Base-by-base conservation (phyloP, 1,140 invertebrate species). In the Streblospio benedicti region DNA sequence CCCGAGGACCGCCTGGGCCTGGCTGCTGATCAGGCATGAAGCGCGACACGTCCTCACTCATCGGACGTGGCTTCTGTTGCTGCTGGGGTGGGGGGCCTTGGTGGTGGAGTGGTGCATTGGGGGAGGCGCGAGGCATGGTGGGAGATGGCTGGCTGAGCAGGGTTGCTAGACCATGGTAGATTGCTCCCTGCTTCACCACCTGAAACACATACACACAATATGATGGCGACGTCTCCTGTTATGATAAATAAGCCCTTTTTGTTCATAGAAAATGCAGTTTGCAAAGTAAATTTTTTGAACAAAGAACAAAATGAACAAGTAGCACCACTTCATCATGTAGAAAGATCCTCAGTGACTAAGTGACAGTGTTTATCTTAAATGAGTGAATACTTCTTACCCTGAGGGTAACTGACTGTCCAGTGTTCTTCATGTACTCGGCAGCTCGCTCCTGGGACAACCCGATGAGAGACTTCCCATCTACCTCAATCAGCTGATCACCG, bases 381-480 rank as follows among this genome's bases (percentile, higher is more conserved):
- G n/a, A n/a, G n/a, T n/a, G n/a, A n/a, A n/a, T n/a, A n/a, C n/a
- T n/a, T n/a, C n/a, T n/a, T n/a, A n/a, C n/a, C n/a, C n/a, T n/a
- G 43, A 99, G 78, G 2, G 87, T 91, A 4, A 98, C 94, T 0
- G 91, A 85, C 5, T 89, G 88, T 14, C 93, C 94, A 18, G 94
- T 97, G 56, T 89, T 81, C 32, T 93, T 93, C 70, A 99, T 85
- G 74, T 94, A 90, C 76, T 97, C 91, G 5, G 96, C 96, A 60
- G 96, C 96, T 78, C 90, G 70, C 82, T 98, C 95, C 80, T 99
- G 96, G 3, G 92, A 92, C 58, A 99, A 93, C 49, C 93, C 94
- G 30, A 96, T 87, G 44, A 99, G 82, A 71, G 91, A 95, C 74
- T 96, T 89, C 12, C 93, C 94, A 78, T 99, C 95, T 0, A 99